Conservation (phyloP, 2,113 vertebrate species). For the Zapus hudsonius region DNA sequence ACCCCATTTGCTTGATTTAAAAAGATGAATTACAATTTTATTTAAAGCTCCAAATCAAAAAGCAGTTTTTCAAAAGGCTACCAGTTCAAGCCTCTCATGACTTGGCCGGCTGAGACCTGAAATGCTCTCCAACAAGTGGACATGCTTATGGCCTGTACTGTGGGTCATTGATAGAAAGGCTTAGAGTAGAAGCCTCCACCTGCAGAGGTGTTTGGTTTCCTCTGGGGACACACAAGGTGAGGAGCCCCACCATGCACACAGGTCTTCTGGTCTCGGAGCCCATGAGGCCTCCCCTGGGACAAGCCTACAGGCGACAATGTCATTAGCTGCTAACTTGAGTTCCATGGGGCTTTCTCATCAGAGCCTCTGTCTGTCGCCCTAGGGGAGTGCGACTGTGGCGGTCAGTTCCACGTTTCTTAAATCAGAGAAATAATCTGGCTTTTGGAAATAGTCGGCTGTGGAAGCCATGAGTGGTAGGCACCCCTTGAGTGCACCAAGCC, state of each 20-base stretch:
- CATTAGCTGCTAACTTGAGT: not conserved
- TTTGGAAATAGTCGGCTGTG: not conserved
- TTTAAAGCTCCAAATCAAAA: constrained; percentile 23
- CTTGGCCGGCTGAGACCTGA: not conserved
- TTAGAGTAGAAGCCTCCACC: not conserved
- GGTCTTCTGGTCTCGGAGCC: not conserved
- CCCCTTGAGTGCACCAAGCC: not conserved
- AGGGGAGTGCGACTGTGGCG: not conserved
- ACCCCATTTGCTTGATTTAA: not conserved
- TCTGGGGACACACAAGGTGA: not conserved
- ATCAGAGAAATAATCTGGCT: not conserved
- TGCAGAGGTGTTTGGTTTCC: not conserved
- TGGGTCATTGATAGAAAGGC: not conserved
- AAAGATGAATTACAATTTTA: not conserved
- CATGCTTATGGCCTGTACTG: not conserved
- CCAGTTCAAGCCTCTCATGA: not conserved
- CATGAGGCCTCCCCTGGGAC: not conserved
- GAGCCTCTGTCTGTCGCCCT: not conserved
- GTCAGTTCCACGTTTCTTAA: not conserved
- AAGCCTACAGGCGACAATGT: not conserved
- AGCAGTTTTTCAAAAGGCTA: not conserved
- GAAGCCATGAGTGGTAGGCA: not conserved
- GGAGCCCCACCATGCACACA: not conserved
- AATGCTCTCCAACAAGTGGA: not conserved
- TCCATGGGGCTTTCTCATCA: constrained; percentile 10